Evolutionary conservation across 2,113 vertebrate species (phyloP).

Genomic region (Pagrus major): DNA sequence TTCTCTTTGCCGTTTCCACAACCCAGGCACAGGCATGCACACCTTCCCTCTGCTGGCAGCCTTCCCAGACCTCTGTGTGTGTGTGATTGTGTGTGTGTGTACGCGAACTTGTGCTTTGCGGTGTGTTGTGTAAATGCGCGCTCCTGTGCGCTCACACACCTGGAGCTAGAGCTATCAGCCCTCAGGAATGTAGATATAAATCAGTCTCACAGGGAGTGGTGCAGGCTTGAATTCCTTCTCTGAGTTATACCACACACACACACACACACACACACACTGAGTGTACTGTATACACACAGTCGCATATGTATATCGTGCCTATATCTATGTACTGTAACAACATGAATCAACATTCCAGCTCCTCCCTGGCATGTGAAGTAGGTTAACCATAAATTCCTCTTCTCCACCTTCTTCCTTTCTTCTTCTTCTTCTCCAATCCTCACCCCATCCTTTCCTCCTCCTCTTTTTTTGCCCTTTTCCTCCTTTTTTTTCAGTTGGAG

Average conservation of each 20-base stretch:
- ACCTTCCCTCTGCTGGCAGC: conserved; percentile 76
- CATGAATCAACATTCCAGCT: conserved; percentile 67
- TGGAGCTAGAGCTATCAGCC: conserved; percentile 75
- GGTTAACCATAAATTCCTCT: conserved; percentile 66
- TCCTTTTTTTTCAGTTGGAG: conserved; percentile 88
- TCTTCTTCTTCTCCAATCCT: conserved; percentile 17
- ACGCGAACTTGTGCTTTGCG: conserved; percentile 20
- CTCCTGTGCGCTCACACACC: conserved; percentile 69
- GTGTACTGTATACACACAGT: conserved; percentile 45
- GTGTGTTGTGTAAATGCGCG: conserved; percentile 45
- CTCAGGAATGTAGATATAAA: conserved; percentile 84
- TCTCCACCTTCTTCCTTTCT: conserved; percentile 35
- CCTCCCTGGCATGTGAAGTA: conserved; percentile 59
- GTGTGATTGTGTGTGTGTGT: conserved; percentile 37
- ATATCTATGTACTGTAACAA: conserved; percentile 57
- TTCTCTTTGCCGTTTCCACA: conserved; percentile 80
- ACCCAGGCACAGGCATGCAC: conserved; percentile 79
- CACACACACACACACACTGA: conserved; percentile 19
- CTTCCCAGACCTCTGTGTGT: conserved; percentile 60
- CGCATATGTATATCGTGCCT: conserved; percentile 7
- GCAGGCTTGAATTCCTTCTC: conserved; percentile 74
- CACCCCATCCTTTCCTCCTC: not conserved
- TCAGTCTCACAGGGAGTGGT: conserved; percentile 82
- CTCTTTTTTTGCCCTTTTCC: not conserved
- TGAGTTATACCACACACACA: conserved; percentile 56